Base-by-base conservation (phyloP, 1,140 invertebrate species). In the Drosophila sproati region DNA sequence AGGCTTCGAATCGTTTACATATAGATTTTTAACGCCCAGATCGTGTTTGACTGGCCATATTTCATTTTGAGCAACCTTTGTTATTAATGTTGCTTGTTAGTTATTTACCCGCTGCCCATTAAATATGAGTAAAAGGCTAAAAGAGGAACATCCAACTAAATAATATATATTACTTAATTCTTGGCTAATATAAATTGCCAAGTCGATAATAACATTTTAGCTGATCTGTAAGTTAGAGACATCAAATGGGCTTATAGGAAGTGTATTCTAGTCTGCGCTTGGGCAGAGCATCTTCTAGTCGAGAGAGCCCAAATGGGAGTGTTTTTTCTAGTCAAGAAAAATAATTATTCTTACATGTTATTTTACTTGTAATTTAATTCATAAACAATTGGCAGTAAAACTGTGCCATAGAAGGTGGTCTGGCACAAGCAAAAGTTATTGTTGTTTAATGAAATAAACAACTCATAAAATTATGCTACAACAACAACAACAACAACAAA, bases 361-460 rank as follows among this genome's bases (percentile, higher is more conserved):
- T 20, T 20, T 20, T 20, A 20, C 48, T 39, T 47, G 43, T 37
- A 48, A 45, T 64, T 81, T 86, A 75, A 75, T 75, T 86, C 67
- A 71, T 78, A 78, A 82, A 78, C 66, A 85, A 81, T 63, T 78
- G 71, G 78, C 78, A 86, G 78, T 80, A 71, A 80, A 37, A 86
- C 72, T 71, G 64, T 66, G 73, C 69, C 62, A 68, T 86, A 81
- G 62, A 74, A 5, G 39, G 56, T 74, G 66, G 35, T 7, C 34
- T 29, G 52, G 29, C 39, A 67, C 59, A 85, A 69, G 50, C 51
- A 57, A 79, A 64, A 86, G 80, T 87, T 79, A 87, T 87, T 78
- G 78, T 82, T 82, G 77, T 68, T 88, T 68, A 88, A 82, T 80
- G 80, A 88, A 87, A 80, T 80, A 87, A 88, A 88, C 83, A 87